phyloP scores from a whole-genome alignment of 2,797 vertebrate species.

The Peromyscus eremicus region DNA sequence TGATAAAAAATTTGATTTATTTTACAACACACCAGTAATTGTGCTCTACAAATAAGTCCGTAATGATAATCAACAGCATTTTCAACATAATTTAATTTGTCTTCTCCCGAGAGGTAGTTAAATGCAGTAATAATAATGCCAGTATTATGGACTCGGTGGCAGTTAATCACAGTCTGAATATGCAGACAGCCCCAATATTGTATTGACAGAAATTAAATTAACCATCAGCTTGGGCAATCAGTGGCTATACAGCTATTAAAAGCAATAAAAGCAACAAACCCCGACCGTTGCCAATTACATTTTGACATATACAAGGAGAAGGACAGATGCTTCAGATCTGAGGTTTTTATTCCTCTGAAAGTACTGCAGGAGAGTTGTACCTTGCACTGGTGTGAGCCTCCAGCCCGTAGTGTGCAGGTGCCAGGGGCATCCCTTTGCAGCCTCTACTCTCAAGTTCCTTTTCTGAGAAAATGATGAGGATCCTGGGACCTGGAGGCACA shows the following conservation, averaged over 20 bases:
- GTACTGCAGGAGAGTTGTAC: slow-evolving; percentile 34
- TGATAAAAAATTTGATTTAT: slow-evolving; percentile 95
- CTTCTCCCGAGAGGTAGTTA: slow-evolving; percentile 94
- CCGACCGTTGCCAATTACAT: slow-evolving; percentile 91
- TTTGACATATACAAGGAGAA: slow-evolving; percentile 90
- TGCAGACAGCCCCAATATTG: slow-evolving; percentile 93
- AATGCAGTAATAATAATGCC: slow-evolving; percentile 92
- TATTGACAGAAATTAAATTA: slow-evolving; percentile 95
- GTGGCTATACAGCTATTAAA: slow-evolving; percentile 92
- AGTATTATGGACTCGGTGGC: slow-evolving; percentile 90
- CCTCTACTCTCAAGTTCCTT: background rate
- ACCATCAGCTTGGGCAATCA: slow-evolving; percentile 92
- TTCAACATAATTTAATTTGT: slow-evolving; percentile 94
- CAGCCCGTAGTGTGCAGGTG: fast-evolving
- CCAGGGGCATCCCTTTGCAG: fast-evolving
- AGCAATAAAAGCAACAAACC: slow-evolving; percentile 92
- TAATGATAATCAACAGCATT: slow-evolving; percentile 94
- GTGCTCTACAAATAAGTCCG: slow-evolving; percentile 93
- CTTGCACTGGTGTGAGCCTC: background rate
- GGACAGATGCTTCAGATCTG: slow-evolving; percentile 89
- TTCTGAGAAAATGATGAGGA: background rate
- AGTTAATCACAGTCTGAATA: slow-evolving; percentile 93
- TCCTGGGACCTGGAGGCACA: fast-evolving
- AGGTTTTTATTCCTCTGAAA: slow-evolving; percentile 85
- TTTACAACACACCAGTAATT: slow-evolving; percentile 95